Evolutionary conservation across 2,797 vertebrate species (phyloP), one percentile per base, ranked within the genome.

Genomic region (Pempheris klunzingeri): DNA sequence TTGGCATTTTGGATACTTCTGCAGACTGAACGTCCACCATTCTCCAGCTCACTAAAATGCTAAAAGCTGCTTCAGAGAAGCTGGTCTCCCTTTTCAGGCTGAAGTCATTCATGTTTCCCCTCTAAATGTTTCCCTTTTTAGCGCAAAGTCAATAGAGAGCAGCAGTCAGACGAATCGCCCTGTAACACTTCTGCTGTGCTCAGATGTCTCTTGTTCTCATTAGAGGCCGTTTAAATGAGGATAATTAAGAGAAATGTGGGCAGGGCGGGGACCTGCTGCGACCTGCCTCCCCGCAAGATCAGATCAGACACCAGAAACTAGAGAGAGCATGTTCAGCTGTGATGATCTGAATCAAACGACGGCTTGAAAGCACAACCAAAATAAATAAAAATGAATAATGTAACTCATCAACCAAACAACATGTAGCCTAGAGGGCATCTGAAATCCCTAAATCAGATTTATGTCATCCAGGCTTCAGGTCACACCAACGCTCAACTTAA

Each of bases 251-350:
- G 71, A 77, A 53, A 69, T 59, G 53, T 10, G 53, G 69, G 71
- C 54, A 34, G 58, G 52, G 41, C 58, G 7, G 64, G 46, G 22
- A 46, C 80, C 76, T 86, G 88, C 84, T 44, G 79, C 2, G 71
- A 77, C 90, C 78, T 89, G 90, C 62, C 71, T 46, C 62, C 4
- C 10, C 15, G 2, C 18, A 13, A 74, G 54, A 83, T 86, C 64
- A 49, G n/a, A 80, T 83, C 77, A 76, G 54, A 79, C 61, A 18
- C 36, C 1, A 24, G 63, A 4, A 80, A 71, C 80, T 50, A 72
- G 80, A 70, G 71, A 2, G 55, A 77, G 86, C 83, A 62, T 72
- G 88, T 88, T 54, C 0, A 3, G 39, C 59, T 58, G 38, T 5
- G 53, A 54, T 36, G 62, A 67, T 44, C 55, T 9, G 28, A 62